Conservation (phyloP, 1,140 invertebrate species). For the Dendrolimus punctatus region DNA sequence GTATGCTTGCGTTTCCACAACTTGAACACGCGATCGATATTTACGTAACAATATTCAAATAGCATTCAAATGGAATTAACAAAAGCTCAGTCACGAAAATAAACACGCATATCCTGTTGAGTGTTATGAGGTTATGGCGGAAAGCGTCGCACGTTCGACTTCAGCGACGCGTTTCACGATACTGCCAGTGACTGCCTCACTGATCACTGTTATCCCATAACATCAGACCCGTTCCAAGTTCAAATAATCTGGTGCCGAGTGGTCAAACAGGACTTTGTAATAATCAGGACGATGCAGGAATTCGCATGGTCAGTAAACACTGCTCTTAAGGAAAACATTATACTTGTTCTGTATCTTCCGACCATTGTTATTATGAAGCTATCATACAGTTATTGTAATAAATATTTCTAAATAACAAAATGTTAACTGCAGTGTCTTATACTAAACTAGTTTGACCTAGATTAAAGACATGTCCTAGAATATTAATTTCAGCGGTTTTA, state of each 20-base stretch:
- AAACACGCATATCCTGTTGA: conserved; percentile 42
- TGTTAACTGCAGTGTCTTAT: too few relatives aligned
- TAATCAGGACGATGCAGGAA: conserved; percentile 14
- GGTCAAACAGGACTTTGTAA: conserved; percentile 8
- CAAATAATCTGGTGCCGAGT: conserved; percentile 6
- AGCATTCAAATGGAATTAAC: conserved; percentile 38
- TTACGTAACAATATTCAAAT: conserved; percentile 40
- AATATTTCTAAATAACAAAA: too few relatives aligned
- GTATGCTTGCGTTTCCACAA: conserved; percentile 1
- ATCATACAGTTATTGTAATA: too few relatives aligned
- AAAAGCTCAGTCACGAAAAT: conserved; percentile 49
- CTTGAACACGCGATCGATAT: conserved; percentile 8
- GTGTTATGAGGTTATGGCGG: conserved; percentile 26
- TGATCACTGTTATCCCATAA: too few relatives aligned
- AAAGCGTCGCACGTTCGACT: conserved; percentile 28
- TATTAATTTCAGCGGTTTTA: too few relatives aligned
- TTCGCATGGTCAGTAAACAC: conserved; percentile 1
- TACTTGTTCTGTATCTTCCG: too few relatives aligned
- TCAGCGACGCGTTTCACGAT: conserved; percentile 24
- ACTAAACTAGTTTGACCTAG: too few relatives aligned
- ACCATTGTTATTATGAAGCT: too few relatives aligned
- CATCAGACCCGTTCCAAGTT: too few relatives aligned
- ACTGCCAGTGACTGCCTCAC: conserved; percentile 23
- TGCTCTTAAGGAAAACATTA: too few relatives aligned
- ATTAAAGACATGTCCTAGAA: too few relatives aligned